Conservation (phyloP, 2,888 invertebrate species). For the Griposia aprilina region DNA sequence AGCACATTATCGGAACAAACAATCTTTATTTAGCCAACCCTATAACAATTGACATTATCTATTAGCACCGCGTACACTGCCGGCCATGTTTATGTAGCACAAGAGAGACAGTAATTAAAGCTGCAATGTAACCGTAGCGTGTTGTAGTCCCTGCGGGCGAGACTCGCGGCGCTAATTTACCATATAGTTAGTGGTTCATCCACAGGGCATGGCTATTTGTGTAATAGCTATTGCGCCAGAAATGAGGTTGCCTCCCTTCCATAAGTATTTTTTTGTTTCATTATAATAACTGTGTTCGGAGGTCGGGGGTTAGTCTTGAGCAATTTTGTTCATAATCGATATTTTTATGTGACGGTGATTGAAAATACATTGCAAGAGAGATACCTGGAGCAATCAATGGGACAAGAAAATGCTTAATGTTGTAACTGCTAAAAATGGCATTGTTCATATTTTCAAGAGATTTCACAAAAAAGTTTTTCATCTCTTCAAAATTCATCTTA, state of each 20-base stretch:
- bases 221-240: conserved; percentile 64
- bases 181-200: conserved; percentile 67
- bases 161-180: conserved; percentile 69
- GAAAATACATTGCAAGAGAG: background rate
- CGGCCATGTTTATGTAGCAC: conserved; percentile 54
- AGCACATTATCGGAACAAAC: conserved; percentile 52
- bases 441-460: background rate
- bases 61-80: conserved; percentile 55
- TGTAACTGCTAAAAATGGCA: background rate
- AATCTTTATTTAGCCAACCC: conserved; percentile 55
- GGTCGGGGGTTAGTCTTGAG: background rate
- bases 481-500: background rate
- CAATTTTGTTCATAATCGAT: conserved; percentile 4
- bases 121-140: conserved; percentile 73
- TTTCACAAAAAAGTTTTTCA: background rate
- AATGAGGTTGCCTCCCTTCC: conserved; percentile 31
- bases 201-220: conserved; percentile 58
- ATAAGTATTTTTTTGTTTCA: conserved; percentile 21
- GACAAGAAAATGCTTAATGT: too few relatives aligned
- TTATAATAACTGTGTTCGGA: conserved; percentile 19
- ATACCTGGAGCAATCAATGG: background rate
- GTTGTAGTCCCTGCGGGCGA: conserved; percentile 66
- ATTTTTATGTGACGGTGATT: background rate
- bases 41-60: conserved; percentile 43
- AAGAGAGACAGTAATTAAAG: conserved; percentile 76